Evolutionary conservation across 2,113 vertebrate genomes (phyloP), one percentile per base, ranked within the genome.

Genomic region (Lepisosteus oculatus): DNA sequence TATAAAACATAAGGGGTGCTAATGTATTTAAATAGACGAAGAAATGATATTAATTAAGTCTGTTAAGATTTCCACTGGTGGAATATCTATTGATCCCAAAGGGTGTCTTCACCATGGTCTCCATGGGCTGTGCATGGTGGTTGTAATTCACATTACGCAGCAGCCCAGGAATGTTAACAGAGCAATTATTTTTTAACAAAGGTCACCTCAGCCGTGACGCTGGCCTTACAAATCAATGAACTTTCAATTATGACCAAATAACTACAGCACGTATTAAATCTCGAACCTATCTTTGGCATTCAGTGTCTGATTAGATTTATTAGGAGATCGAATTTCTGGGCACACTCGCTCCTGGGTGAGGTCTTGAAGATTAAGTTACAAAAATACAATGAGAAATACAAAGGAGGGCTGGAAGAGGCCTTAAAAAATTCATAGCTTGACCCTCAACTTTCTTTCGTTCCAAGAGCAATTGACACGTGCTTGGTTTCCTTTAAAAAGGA

Each of bases 111-210:
- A 3, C 57, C 5, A 6, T n/a, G 29, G 9, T 6, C 4, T 59
- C 57, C 57, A 13, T n/a, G 57, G 57, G n/a, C n/a, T n/a, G 5
- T 4, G 12, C 13, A 59, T 13, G 57, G 11, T n/a, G 57, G 57
- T 59, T 59, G n/a, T n/a, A n/a, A 59, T 59, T 59, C 57, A n/a
- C 14, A 15, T 59, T 59, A 59, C 5, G 57, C 3, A 2, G 13
- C 9, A 59, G 57, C 13, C 12, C 57, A 59, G 57, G 5, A 6
- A 59, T 59, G 57, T 84, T 91, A 90, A 90, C 88, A 83, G 88
- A 91, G 88, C 87, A 89, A 90, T 92, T 89, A 88, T 87, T 91
- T 51, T 83, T 89, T 83, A 86, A 85, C 89, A 90, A 90, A 90
- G 85, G 89, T 90, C 85, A 89, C 85, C 86, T 84, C 86, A 77